Evolutionary conservation across 2,797 vertebrate species (phyloP).

Genomic region (Xenopus petersii): DNA sequence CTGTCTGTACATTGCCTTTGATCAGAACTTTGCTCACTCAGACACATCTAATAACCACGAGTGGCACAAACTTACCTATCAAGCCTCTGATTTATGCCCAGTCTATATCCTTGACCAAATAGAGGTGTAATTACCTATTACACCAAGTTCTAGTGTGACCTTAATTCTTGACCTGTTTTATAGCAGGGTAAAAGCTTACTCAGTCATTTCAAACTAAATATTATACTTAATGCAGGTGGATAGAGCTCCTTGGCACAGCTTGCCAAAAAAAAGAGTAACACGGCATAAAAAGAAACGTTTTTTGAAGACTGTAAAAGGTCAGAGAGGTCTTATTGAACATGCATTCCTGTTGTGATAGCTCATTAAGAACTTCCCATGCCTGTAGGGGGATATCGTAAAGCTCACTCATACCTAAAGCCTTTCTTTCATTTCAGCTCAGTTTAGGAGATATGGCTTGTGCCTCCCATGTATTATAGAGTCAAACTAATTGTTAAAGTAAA

Average conservation of each 20-base stretch:
- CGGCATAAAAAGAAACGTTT: background rate
- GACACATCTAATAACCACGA: slow-evolving; percentile 81
- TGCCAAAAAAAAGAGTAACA: slow-evolving; percentile 1
- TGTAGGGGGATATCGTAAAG: slow-evolving; percentile 34
- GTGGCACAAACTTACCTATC: slow-evolving; percentile 62
- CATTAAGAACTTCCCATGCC: slow-evolving; percentile 45
- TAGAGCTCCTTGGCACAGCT: slow-evolving; percentile 2
- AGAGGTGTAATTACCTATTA: slow-evolving; percentile 78
- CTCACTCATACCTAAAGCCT: slow-evolving; percentile 33
- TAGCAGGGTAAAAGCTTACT: slow-evolving; percentile 7
- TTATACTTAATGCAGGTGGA: slow-evolving; percentile 5
- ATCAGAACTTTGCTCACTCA: slow-evolving; percentile 84
- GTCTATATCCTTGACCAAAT: slow-evolving; percentile 65
- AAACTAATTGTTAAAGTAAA: too few relatives aligned
- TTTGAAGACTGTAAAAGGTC: slow-evolving; percentile 38
- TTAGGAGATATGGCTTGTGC: background rate
- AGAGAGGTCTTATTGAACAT: slow-evolving; percentile 35
- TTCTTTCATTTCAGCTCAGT: slow-evolving; percentile 14
- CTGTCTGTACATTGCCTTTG: slow-evolving; percentile 69
- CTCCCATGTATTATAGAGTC: background rate
- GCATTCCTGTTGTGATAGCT: slow-evolving; percentile 33
- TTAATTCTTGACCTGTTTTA: slow-evolving; percentile 53
- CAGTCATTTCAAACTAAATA: slow-evolving; percentile 13
- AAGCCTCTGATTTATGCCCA: slow-evolving; percentile 65
- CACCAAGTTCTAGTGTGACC: slow-evolving; percentile 65